phyloP scores from a whole-genome alignment of 2,113 vertebrate species.

The Rafetus swinhoei region DNA sequence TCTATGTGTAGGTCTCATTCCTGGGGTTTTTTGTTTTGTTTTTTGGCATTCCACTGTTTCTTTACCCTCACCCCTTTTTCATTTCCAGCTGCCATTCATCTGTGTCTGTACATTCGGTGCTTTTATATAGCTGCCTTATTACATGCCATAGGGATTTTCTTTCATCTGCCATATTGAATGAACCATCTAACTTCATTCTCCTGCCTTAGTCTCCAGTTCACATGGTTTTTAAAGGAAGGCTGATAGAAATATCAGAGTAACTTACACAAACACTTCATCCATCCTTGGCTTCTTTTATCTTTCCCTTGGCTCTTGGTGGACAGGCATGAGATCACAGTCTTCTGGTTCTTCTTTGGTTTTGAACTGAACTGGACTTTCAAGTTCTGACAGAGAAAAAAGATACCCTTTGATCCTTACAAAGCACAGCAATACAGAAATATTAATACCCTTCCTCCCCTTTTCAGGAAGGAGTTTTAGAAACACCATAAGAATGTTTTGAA shows the following conservation, averaged over 20 bases:
- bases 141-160: background rate
- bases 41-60: fast-evolving
- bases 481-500: conserved; percentile 24
- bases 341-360: conserved; percentile 32
- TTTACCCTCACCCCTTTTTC: background rate
- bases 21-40: background rate
- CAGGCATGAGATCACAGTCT: background rate
- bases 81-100: background rate
- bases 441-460: background rate
- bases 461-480: conserved; percentile 24
- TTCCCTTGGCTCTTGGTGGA: background rate
- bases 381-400: conserved; percentile 20
- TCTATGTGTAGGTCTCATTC: background rate
- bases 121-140: background rate
- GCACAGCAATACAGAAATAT: background rate
- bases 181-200: background rate
- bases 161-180: fast-evolving
- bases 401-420: background rate
- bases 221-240: background rate
- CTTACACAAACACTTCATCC: background rate
- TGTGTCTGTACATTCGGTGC: fast-evolving
- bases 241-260: background rate
- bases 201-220: background rate
- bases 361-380: conserved; percentile 35
- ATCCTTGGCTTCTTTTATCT: background rate